A percentile compares a stretch with the other conserved stretches of the same genome.
These are phyloP conservation scores for Agriotes lineatus DNA, from an alignment of 2,888 invertebrate genomes.

Conservation along the genomic window DNA sequence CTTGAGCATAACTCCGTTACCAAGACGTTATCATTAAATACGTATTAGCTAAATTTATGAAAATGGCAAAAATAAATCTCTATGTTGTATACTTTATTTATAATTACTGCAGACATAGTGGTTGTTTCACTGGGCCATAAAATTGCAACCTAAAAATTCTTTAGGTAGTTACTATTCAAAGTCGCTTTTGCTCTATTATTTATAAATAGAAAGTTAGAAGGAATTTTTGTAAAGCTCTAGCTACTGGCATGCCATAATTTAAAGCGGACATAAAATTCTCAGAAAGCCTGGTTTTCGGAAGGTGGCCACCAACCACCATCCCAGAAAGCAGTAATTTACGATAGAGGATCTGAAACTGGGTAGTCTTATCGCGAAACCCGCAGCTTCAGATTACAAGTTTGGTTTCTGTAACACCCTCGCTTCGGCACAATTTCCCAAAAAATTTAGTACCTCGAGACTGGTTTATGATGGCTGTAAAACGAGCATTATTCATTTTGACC, in stretches of 20 bases:
- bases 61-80: no score
- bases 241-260: conserved; percentile 25
- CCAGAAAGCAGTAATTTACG: conserved; percentile 23
- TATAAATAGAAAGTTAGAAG: conserved; percentile 19
- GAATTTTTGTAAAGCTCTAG: background rate
- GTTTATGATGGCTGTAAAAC: conserved; percentile 35
- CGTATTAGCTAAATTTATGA: no score
- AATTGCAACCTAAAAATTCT: no score
- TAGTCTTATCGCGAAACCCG: background rate
- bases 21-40: no score
- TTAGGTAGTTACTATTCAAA: no score
- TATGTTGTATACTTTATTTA: no score
- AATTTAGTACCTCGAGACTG: conserved; percentile 22
- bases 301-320: conserved; percentile 1
- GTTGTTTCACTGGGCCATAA: no score
- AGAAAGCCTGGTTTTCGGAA: conserved; percentile 21
- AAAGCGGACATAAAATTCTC: conserved; percentile 21
- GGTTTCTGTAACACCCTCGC: conserved; percentile 27
- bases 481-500: conserved; percentile 31
- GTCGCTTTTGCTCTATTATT: background rate
- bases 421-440: conserved; percentile 11
- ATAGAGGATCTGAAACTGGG: conserved; percentile 17
- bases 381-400: conserved; percentile 14
- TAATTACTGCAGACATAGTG: no score
- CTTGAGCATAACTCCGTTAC: no score